phyloP scores from a whole-genome alignment of 2,797 vertebrate species.

The Gymnoscopelus braueri region DNA sequence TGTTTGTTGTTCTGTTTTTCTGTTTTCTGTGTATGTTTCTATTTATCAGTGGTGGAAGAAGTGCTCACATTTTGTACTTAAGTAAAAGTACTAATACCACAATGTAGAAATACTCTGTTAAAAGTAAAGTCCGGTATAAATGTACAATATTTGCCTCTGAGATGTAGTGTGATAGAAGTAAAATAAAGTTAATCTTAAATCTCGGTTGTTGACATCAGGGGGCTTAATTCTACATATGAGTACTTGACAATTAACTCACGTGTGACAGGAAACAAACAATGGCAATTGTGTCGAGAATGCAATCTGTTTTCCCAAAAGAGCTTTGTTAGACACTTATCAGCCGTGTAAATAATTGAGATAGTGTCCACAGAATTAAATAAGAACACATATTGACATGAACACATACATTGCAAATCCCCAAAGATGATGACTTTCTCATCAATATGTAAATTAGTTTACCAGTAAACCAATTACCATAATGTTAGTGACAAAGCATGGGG shows the following conservation, averaged over 20 bases:
- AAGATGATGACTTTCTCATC: conserved; percentile 48
- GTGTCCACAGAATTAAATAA: background rate
- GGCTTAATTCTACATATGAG: conserved; percentile 56
- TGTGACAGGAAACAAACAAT: conserved; percentile 48
- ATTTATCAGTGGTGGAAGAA: too few relatives aligned
- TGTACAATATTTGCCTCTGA: too few relatives aligned
- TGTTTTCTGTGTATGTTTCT: too few relatives aligned
- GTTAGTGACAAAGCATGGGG: conserved; percentile 17
- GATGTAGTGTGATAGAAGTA: too few relatives aligned
- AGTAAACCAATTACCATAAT: conserved; percentile 45
- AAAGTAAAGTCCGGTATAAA: too few relatives aligned
- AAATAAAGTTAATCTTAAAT: conserved; percentile 10
- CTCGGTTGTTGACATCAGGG: conserved; percentile 37
- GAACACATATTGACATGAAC: background rate
- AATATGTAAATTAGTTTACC: conserved; percentile 57
- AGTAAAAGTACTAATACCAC: too few relatives aligned
- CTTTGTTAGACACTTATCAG: conserved; percentile 16
- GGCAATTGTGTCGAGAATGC: conserved; percentile 4
- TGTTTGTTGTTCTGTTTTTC: too few relatives aligned
- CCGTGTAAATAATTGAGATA: background rate
- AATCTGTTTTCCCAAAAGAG: conserved; percentile 22
- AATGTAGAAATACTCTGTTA: too few relatives aligned
- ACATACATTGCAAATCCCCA: conserved; percentile 7
- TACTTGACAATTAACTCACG: conserved; percentile 57
- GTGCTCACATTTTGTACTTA: too few relatives aligned